A percentile compares a stretch with the other conserved stretches of the same genome.
These are phyloP conservation scores for Xenopus petersii DNA, from an alignment of 2,797 vertebrate species.

Conservation along the genomic window DNA sequence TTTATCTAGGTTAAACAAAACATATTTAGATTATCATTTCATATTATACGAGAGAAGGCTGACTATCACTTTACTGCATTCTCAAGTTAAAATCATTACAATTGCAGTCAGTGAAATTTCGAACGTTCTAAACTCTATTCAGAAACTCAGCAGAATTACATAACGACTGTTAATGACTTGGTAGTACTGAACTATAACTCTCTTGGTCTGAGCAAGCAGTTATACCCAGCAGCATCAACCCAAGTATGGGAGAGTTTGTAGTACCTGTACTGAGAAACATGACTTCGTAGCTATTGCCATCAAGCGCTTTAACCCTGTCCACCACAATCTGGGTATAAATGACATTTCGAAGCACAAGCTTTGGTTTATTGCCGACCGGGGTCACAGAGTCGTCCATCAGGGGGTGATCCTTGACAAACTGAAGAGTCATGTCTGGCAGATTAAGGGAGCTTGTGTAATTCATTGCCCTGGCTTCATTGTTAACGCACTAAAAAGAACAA, in stretches of 20 bases:
- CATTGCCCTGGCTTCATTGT: slow-evolving; percentile 73
- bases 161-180: too few species aligned
- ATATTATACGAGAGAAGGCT: too few species aligned
- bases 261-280: slow-evolving; percentile 90
- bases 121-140: too few species aligned
- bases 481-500: slow-evolving; percentile 77
- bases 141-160: too few species aligned
- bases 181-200: too few species aligned
- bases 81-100: too few species aligned
- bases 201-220: too few species aligned
- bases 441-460: slow-evolving; percentile 84
- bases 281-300: slow-evolving; percentile 80
- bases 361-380: slow-evolving; percentile 80
- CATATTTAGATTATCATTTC: too few species aligned
- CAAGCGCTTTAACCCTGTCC: slow-evolving; percentile 81
- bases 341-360: slow-evolving; percentile 80
- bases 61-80: too few species aligned
- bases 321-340: slow-evolving; percentile 95
- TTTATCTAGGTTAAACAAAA: slow-evolving; percentile 69
- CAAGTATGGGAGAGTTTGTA: too few species aligned
- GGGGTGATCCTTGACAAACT: slow-evolving; percentile 94
- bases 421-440: slow-evolving; percentile 90
- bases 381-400: slow-evolving; percentile 89
- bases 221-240: too few species aligned
- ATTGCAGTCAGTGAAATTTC: too few species aligned